A percentile compares a stretch with the other conserved stretches of the same genome.
phyloP scores from a whole-genome alignment of 2,888 invertebrate genomes.

The Cyrtodaria siliqua region DNA sequence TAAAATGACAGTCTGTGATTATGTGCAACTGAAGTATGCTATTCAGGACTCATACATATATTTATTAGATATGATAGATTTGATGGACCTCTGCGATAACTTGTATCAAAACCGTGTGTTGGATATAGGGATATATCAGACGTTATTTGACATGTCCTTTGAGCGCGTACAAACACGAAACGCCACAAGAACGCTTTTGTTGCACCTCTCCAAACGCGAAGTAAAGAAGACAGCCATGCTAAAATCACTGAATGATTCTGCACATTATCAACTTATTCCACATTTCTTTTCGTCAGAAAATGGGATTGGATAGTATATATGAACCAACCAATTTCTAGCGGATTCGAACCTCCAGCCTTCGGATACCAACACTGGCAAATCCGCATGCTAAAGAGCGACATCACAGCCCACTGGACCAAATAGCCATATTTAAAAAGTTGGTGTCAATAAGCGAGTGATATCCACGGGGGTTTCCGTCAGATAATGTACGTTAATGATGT shows the following conservation, averaged over 20 bases:
- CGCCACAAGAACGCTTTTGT: conserved; percentile 16
- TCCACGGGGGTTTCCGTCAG: no score
- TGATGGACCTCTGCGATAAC: conserved; percentile 35
- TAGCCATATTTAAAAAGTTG: no score
- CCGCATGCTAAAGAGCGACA: no score
- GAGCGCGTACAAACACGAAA: conserved; percentile 3
- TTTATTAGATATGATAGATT: conserved; percentile 22
- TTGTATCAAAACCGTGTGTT: conserved; percentile 30
- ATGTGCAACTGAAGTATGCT: not conserved
- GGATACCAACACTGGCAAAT: no score
- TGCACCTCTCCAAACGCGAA: conserved; percentile 20
- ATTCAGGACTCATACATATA: conserved; percentile 9
- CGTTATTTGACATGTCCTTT: conserved; percentile 25
- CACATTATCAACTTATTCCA: conserved; percentile 32
- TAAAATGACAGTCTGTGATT: not conserved
- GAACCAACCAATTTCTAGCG: no score
- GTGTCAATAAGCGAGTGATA: no score
- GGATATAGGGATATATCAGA: conserved; percentile 23
- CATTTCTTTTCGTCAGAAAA: conserved; percentile 27
- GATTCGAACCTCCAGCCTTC: no score
- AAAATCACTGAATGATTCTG: conserved; percentile 26
- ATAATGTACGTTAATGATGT: no score
- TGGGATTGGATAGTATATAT: not conserved
- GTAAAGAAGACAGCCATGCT: conserved; percentile 20
- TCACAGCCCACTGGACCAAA: no score